A percentile compares a stretch with the other conserved stretches of the same genome.
phyloP scores from a whole-genome alignment of 1,140 invertebrate genomes.

The Caerostris darwini region DNA sequence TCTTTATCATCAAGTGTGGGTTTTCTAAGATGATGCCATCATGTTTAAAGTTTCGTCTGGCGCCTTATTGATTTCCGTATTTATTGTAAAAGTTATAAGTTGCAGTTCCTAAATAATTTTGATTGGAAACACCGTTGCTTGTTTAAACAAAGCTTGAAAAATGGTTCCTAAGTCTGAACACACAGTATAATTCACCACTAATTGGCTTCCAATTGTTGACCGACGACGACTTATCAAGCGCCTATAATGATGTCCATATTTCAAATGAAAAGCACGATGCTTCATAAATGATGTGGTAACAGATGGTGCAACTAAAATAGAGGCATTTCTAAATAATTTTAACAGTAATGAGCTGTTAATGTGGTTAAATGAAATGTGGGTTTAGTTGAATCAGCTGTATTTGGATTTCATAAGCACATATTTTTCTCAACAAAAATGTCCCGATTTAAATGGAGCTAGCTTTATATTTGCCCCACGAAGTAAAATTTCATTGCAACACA shows the following conservation, averaged over 20 bases:
- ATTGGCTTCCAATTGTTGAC: constrained; percentile 20
- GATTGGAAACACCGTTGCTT: not conserved
- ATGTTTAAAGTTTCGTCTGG: not conserved
- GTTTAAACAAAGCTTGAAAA: constrained; percentile 9
- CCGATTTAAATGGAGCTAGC: not conserved
- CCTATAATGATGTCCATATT: constrained; percentile 34
- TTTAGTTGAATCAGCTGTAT: constrained; percentile 30
- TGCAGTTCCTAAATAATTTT: constrained; percentile 1
- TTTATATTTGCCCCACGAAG: not conserved
- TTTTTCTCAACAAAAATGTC: not conserved
- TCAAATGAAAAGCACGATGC: constrained; percentile 38
- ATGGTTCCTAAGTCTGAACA: constrained; percentile 15
- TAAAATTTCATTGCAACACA: not conserved
- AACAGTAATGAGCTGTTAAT: constrained; percentile 69
- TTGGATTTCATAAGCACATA: constrained; percentile 42
- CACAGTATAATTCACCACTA: constrained; percentile 25
- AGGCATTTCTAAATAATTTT: constrained; percentile 51
- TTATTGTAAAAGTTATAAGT: not conserved
- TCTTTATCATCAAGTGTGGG: not conserved
- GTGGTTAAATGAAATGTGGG: constrained; percentile 67
- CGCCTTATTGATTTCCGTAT: not conserved
- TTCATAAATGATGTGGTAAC: constrained; percentile 39
- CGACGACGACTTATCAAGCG: constrained; percentile 39
- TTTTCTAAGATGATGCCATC: not conserved
- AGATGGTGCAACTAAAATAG: constrained; percentile 46